Conservation (phyloP, 2,888 invertebrate species). For the Leucozona laternaria region DNA sequence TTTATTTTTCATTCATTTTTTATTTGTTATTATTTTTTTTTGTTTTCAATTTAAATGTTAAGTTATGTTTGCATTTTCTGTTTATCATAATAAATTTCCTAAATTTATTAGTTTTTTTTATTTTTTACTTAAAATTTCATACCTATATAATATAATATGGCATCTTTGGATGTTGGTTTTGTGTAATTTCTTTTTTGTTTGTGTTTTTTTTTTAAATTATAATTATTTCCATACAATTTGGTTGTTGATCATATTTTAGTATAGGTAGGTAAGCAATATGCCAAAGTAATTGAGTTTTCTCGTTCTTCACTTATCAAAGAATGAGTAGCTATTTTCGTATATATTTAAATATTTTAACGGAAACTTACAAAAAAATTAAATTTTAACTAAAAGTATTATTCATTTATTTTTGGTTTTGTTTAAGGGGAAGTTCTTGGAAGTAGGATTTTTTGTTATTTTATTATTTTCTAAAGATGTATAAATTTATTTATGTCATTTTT, state of each 20-base stretch:
- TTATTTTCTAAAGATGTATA: constrained; percentile 63
- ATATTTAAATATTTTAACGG: constrained; percentile 27
- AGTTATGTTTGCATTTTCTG: constrained; percentile 24
- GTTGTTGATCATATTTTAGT: constrained; percentile 55
- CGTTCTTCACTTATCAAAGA: constrained; percentile 61
- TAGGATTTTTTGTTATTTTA: constrained; percentile 55
- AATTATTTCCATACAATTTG: constrained; percentile 35
- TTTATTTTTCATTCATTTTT: constrained; percentile 37
- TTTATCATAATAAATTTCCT: constrained; percentile 60
- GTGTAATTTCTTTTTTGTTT: constrained; percentile 27
- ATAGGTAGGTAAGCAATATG: constrained; percentile 63
- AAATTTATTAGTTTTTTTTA: constrained; percentile 56
- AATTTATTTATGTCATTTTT: constrained; percentile 51
- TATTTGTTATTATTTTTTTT: constrained; percentile 45
- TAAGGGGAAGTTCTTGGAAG: constrained; percentile 70
- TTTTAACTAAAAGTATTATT: constrained; percentile 2
- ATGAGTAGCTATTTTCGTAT: constrained; percentile 53
- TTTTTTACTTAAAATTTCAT: constrained; percentile 42
- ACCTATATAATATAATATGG: constrained; percentile 40
- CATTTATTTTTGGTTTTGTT: constrained; percentile 4
- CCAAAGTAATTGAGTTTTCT: constrained; percentile 71
- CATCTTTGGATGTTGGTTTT: constrained; percentile 46
- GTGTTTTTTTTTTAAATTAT: constrained; percentile 38
- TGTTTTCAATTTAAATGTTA: constrained; percentile 62
- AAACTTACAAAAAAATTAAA: constrained; percentile 23